Evolutionary conservation across 2,888 invertebrate species (phyloP), one percentile per base, ranked within the genome.

Genomic region (Netelia melanura): DNA sequence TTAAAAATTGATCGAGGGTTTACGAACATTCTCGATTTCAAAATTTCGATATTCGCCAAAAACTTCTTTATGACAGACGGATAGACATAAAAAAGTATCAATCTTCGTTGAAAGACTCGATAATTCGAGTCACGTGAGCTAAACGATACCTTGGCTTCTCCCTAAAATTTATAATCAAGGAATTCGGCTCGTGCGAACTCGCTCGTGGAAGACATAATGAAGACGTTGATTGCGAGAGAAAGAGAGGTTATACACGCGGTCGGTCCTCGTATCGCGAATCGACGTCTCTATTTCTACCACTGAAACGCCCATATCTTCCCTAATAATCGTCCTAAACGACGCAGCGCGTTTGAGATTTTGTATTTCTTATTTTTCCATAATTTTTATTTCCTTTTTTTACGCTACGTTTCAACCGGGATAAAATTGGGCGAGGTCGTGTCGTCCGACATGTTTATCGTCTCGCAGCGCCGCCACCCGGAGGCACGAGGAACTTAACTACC

Each of bases 351-450:
- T 38, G 38, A 38, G 38, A 38, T 38, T 38, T 38, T 38, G 38
- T 38, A 38, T 38, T 38, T 38, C 38, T 38, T 38, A 38, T 38
- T 38, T 38, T 38, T 38, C 5, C 6, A 38, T 38, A 38, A 38
- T 38, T 38, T 38, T 38, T 38, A 3, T 5, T 38, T 38, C 5
- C 6, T 38, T 38, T 38, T 38, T 38, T 6, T 38, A 8, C 38
- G 38, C 5, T 38, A 38, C 38, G 38, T 38, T 38, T 38, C 38
- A 38, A 38, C 38, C 38, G 38, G 38, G 8, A 38, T 14, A 70
- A 70, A 75, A 71, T 76, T 80, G 80, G 30, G 76, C 65, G 30
- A 80, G 83, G 80, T 84, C 80, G 71, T 71, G 76, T 80, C 75
- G 56, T 30, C 25, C 52, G 67, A 56, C 23, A 21, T 10, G 38